phyloP scores from a whole-genome alignment of 2,113 vertebrate genomes.

The Dunckerocampus dactyliophorus region DNA sequence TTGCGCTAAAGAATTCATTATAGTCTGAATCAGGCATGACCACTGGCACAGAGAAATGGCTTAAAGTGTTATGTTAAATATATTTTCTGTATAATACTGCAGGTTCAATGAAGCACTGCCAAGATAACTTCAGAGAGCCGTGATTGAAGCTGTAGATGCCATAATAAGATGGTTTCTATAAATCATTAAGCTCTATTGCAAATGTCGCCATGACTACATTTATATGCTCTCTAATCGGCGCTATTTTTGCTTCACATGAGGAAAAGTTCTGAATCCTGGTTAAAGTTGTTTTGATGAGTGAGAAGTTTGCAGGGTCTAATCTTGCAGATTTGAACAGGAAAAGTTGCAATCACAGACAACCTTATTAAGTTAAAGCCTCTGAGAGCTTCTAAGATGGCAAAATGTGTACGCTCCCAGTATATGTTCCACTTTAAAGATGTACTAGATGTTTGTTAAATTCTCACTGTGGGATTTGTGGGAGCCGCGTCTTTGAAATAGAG shows the following conservation, averaged over 20 bases:
- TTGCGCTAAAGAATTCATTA: conserved; percentile 13
- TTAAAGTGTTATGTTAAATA: neutral
- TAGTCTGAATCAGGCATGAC: conserved; percentile 5
- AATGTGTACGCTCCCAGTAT: neutral
- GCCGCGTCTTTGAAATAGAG: conserved; percentile 58
- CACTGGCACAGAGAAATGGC: conserved; percentile 17
- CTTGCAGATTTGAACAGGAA: conserved; percentile 42
- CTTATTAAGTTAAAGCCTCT: conserved; percentile 35
- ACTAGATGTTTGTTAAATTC: conserved; percentile 49
- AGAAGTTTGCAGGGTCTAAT: conserved; percentile 32
- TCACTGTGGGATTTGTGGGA: conserved; percentile 52
- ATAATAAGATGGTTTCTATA: conserved; percentile 36
- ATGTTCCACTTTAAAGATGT: conserved; percentile 36
- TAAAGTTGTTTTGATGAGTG: conserved; percentile 40
- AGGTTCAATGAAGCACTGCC: conserved; percentile 21
- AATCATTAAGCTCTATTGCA: conserved; percentile 37
- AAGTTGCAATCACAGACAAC: conserved; percentile 27
- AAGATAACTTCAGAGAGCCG: conserved; percentile 15
- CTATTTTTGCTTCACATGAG: conserved; percentile 38
- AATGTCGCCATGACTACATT: conserved; percentile 38
- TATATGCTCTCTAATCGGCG: conserved; percentile 22
- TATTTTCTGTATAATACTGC: conserved; percentile 25
- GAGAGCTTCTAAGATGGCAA: conserved; percentile 16
- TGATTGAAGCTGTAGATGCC: conserved; percentile 20
- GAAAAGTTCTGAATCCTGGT: conserved; percentile 36